Base-by-base conservation (phyloP, 2,113 vertebrate genomes). In the Boulengerochromis microlepis region DNA sequence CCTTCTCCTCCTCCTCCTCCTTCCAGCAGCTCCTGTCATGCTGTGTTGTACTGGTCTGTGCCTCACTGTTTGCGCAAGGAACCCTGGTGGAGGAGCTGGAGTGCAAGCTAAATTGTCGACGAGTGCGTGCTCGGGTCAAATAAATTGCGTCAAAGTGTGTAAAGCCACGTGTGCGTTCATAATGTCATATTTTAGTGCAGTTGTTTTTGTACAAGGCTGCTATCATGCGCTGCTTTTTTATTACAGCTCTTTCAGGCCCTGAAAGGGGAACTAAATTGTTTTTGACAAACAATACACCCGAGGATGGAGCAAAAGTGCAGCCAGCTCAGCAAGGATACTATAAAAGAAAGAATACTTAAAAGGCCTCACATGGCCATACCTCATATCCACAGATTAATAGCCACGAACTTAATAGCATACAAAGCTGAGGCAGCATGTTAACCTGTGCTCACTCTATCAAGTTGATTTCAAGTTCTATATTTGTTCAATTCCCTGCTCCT, bases 391-490 rank as follows among this genome's bases (percentile, higher is more conserved):
- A 35, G 69, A 88, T 90, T 86, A 87, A 64, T 24, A 47, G 29
- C 84, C 66, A 26, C 3, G 6, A 84, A 50, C 31, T 38, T 69
- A 50, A 85, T 59, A 69, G 47, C 81, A 50, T 19, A 26, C 10
- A 78, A 19, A 31, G 89, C 84, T 54, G 81, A 86, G 84, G 71
- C 83, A 19, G 86, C 26, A 18, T 64, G 40, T 86, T 80, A 86
- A 88, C 53, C 83, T 64, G 5, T n/a, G 50, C 24, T 54, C 26
- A 31, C 24, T 31, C 24, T 11, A 54, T 81, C 81, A 61, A 81
- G 84, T 66, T 91, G 84, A 91, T 90, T 92, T 95, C 5, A 47
- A 29, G 91, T 89, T 86, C 78, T 83, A 84, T 88, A 74, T 91
- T 87, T 45, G 69, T 29, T 74, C 69, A 45, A 18, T 45, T 74